Evolutionary conservation across 2,888 invertebrate species (phyloP), one percentile per base, ranked within the genome.

Genomic region (Noctua comes): DNA sequence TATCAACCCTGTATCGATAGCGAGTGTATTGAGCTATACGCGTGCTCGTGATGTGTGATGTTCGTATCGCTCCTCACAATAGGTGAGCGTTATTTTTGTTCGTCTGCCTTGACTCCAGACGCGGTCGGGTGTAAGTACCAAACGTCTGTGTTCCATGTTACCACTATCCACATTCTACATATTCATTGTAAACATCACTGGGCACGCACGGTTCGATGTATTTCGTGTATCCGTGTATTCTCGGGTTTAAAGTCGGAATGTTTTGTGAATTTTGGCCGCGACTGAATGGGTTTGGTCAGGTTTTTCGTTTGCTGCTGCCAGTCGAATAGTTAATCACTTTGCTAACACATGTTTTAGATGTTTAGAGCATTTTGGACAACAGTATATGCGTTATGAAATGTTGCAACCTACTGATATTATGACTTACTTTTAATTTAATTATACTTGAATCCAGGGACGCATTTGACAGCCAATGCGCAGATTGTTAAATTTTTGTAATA

Each of bases 31-130:
- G 88, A 90, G 89, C 78, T 88, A 86, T 81, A 90, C 80, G 77
- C 85, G 90, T 90, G 87, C 80, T 86, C 86, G 89, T 92, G 92
- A 93, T 91, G 91, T 91, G 90, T 90, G 89, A 91, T 91, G 91
- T 91, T 89, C 90, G 93, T 92, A 92, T 89, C 88, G 92, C 91
- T 89, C 91, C 86, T 90, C 90, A 95, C 95, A 95, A 96, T 95
- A 95, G 96, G 95, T 94, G 93, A 95, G 85, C 86, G 94, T 94
- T 96, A 96, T 96, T 96, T 96, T 91, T 92, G 93, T 92, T 88
- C 91, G 94, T 93, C 95, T 94, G 91, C 91, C 85, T 82, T 87
- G 89, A 90, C 91, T 93, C 92, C 93, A 93, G 93, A 92, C 93
- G 89, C 84, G 76, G 87, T 74, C 79, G 80, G 74, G 80, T 69